phyloP scores from a whole-genome alignment of 2,888 invertebrate genomes.

The Coecobrya sp. region DNA sequence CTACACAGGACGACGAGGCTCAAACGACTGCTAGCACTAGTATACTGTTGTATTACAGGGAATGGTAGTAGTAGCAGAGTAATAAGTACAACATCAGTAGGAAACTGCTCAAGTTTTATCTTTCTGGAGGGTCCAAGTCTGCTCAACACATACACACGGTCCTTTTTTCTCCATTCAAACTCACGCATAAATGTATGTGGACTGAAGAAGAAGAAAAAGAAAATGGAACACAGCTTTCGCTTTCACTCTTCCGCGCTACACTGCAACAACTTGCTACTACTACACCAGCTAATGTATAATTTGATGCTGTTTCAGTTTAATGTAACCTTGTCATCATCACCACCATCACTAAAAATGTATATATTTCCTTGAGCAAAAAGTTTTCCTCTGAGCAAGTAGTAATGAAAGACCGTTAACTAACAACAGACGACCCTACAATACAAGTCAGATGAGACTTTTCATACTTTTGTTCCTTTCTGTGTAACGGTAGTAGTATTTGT shows the following conservation, averaged over 20 bases:
- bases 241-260: neutral
- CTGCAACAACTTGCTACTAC: neutral
- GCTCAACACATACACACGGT: slow-evolving; percentile 15
- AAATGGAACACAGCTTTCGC: neutral
- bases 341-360: slow-evolving; percentile 14
- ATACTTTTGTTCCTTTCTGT: slow-evolving; percentile 4
- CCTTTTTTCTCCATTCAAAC: neutral
- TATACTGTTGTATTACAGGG: neutral
- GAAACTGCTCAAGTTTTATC: slow-evolving; percentile 45
- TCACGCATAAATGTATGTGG: slow-evolving; percentile 32
- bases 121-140: slow-evolving; percentile 21
- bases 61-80: neutral
- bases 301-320: slow-evolving; percentile 64
- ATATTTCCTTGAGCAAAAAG: slow-evolving; percentile 46
- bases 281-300: slow-evolving; percentile 54
- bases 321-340: slow-evolving; percentile 71
- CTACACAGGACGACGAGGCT: slow-evolving; percentile 47
- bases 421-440: slow-evolving; percentile 37
- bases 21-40: slow-evolving; percentile 4
- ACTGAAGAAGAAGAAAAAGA: neutral
- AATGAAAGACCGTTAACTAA: slow-evolving; percentile 74
- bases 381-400: slow-evolving; percentile 36
- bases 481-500: neutral
- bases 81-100: slow-evolving; percentile 31
- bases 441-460: slow-evolving; percentile 56